Percentiles rank a stretch among this genome's conserved stretches.
These are phyloP conservation scores for Julus scanicus DNA, from an alignment of 2,888 invertebrate species.

Conservation along the genomic window DNA sequence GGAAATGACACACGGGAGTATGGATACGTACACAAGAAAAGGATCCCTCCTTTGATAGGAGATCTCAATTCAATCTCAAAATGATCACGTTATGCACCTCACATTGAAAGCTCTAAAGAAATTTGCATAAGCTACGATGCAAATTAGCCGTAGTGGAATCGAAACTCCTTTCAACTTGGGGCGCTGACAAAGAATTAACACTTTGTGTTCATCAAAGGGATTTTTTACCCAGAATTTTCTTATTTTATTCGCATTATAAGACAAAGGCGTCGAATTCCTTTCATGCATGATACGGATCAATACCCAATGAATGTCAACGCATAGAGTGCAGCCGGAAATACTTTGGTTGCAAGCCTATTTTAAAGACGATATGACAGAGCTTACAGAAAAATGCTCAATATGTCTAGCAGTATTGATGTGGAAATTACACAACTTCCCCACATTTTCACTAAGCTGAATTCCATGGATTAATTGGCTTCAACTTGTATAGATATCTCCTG, in stretches of 20 bases:
- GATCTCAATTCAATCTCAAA: constrained; percentile 1
- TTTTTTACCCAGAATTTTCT: background rate
- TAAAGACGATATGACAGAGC: background rate
- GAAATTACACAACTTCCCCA: too few relatives aligned
- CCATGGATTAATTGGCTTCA: too few relatives aligned
- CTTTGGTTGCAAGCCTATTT: background rate
- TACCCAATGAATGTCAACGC: constrained; percentile 19
- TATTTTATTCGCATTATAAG: constrained; percentile 19
- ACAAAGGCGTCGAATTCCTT: constrained; percentile 19
- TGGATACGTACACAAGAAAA: background rate
- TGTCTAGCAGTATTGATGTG: too few relatives aligned
- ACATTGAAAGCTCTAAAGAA: constrained; percentile 1
- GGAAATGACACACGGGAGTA: constrained; percentile 19
- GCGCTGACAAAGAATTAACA: background rate
- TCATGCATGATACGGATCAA: constrained; percentile 19
- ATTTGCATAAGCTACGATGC: constrained; percentile 19
- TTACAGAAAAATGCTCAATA: background rate
- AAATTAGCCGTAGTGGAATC: background rate
- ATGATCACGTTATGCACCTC: constrained; percentile 19
- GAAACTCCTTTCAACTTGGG: background rate
- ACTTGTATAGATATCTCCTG: too few relatives aligned
- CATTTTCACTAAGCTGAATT: too few relatives aligned
- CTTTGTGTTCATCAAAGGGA: background rate
- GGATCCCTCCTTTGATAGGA: constrained; percentile 16
- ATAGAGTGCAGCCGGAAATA: background rate